Base-by-base conservation (phyloP, 2,888 invertebrate genomes). In the Cantharis flavilabris region DNA sequence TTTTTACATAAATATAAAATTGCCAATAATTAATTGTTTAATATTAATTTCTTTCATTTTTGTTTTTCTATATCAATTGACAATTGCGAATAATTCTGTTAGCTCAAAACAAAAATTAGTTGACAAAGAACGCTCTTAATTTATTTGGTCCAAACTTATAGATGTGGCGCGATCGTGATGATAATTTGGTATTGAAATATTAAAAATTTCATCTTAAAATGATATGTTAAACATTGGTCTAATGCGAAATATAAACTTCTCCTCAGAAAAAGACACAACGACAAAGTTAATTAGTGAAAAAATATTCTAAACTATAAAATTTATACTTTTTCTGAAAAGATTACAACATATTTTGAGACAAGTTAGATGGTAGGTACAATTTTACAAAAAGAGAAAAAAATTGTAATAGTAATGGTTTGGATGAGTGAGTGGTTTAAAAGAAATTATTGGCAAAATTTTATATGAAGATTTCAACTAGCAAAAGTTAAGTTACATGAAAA, bases 391-490 rank as follows among this genome's bases (percentile, higher is more conserved):
- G 0, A 30, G 70, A 73, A 70, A n/a, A n/a, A 49, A 13, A 7
- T 49, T 1, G 49, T 49, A 16, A 20, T 20, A n/a, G 2, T 49
- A 49, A 33, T 49, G 49, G 49, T n/a, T 49, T 49, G 2, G 49
- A 49, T 49, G 49, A 49, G 49, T 49, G 49, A 49, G 49, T 49
- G n/a, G n/a, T 49, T 49, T 2, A 63, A 26, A 63, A 63, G 26
- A 65, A 86, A 87, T 86, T 87, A 87, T 87, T 87, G 87, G 87
- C 87, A 86, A 84, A 83, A 84, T 86, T 85, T 85, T 86, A 85
- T 86, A 86, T 83, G 80, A 81, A 81, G 79, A 81, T 76, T 75
- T 73, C 65, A 73, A 79, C 76, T 62, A 78, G 77, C 78, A 75
- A 76, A 74, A 62, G 65, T 70, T 33, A 33, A 16, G 18, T 65